Evolutionary conservation across 2,113 vertebrate genomes (phyloP), one percentile per base, ranked within the genome.

Genomic region (Neodontobutis hainanensis): DNA sequence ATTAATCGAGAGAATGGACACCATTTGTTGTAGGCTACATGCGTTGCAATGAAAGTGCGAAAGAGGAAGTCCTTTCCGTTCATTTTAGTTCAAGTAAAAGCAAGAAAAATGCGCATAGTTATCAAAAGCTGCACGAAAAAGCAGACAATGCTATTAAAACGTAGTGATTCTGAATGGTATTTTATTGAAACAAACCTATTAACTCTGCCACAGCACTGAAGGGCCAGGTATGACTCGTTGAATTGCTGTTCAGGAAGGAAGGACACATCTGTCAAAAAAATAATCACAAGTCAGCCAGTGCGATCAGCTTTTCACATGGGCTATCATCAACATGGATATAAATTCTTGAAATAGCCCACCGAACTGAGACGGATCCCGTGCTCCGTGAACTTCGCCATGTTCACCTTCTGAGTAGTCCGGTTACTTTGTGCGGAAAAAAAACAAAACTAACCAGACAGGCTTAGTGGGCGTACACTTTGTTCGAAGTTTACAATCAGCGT

Each of bases 171-270:
- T 43, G 10, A 6, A 43, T 43, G 42, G n/a, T 43, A 43, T 42
- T 42, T 12, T 4, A 6, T 2, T 1, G 3, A 7, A 2, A 14
- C 72, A 8, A 68, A 92, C 91, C 92, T 80, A 90, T 84, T 19
- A 93, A 43, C 61, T 93, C 91, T 0, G 94, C 93, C 78, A 94
- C 87, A 2, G 94, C 94, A 82, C 93, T 92, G 91, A 94, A 94
- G 38, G 94, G 93, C 90, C 93, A 92, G 44, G 91, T 93, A 43
- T 93, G 92, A 88, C 90, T 94, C 40, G 90, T 91, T 27, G 92
- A 93, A 90, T 94, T 94, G 78, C 93, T 94, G 88, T 91, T 90
- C 68, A 93, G 89, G 77, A 90, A 94, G 70, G 92, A 85, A 42
- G 93, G 94, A 51, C 92, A 93, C 90, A 94, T 92, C 94, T 61